Evolutionary conservation across 1,140 invertebrate species (phyloP), one percentile per base, ranked within the genome.

Genomic region (Triops longicaudatus): DNA sequence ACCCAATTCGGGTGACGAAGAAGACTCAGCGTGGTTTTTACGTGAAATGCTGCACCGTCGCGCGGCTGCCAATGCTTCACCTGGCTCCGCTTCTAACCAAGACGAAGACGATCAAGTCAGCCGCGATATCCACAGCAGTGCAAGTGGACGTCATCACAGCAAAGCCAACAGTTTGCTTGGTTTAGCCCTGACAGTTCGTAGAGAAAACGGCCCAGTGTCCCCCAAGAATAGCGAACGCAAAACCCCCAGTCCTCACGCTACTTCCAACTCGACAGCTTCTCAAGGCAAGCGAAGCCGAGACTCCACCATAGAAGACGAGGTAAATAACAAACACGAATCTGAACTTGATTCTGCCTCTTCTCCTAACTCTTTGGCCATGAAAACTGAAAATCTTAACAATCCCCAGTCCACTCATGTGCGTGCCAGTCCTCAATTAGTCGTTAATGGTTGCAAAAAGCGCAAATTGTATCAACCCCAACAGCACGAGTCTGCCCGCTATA

Each of bases 391-490:
- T 63, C 14, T 63, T 10, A 63, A 63, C 50, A 9, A 9, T 63
- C 10, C 14, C 10, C 50, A 63, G 17, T 7, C 50, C 50, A 17
- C 17, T 22, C 50, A 63, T 63, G 50, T 77, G 76, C 76, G 76
- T 27, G 43, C 76, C 72, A 42, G 31, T n/a, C 43, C 74, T 1
- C 74, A 43, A 11, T 22, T 73, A 27, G 72, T 42, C 9, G 73
- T 77, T 0, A 77, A 77, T 84, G 95, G 93, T 71, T 97, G 93
- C 86, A 97, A 97, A 83, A 98, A 98, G 86, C 88, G 96, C 26
- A 98, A 98, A 84, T 87, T 98, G n/a, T 97, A 97, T 83, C 94
- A 97, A 81, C 96, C 96, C 1, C 94, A 97, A 83, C 95, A 97
- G 81, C 94, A 97, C 82, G 93, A 95, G 73, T 74, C 78, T 50